Percentiles rank a stretch among this genome's conserved stretches.
These are phyloP conservation scores for Drosophila sordidapex DNA, from an alignment of 2,888 invertebrate species.

Conservation along the genomic window DNA sequence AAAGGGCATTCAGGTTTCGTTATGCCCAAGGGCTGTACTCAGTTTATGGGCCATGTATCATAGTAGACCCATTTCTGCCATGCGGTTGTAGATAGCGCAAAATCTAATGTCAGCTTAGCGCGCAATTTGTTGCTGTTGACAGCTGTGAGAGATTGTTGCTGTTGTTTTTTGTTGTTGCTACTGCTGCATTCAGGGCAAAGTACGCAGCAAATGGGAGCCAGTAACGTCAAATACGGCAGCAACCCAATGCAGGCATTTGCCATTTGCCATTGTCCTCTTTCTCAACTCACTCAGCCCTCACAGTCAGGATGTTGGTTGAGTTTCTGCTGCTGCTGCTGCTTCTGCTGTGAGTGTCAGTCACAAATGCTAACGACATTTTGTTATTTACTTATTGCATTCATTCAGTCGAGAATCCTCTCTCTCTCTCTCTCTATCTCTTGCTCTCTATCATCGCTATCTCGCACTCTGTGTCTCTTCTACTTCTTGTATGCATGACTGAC, in stretches of 20 bases:
- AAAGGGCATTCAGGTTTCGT: constrained; percentile 35
- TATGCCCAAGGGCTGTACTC: constrained; percentile 17
- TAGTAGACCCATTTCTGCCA: constrained; percentile 58
- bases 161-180: constrained; percentile 31
- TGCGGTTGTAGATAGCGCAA: constrained; percentile 59
- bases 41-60: constrained; percentile 57
- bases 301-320: constrained; percentile 20
- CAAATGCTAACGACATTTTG: constrained; percentile 79
- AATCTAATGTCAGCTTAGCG: constrained; percentile 77
- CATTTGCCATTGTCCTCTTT: constrained; percentile 67
- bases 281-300: constrained; percentile 24
- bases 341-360: constrained; percentile 69
- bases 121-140: constrained; percentile 76
- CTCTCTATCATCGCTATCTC: neutral
- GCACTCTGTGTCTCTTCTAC: constrained; percentile 10
- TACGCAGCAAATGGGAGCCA: constrained; percentile 54
- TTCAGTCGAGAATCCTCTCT: constrained; percentile 64
- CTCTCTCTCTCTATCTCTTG: constrained; percentile 4
- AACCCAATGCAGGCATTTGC: constrained; percentile 64
- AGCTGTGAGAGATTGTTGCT: constrained; percentile 72
- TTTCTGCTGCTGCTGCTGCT: constrained; percentile 13
- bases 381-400: constrained; percentile 82
- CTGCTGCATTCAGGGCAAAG: constrained; percentile 50
- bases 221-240: constrained; percentile 63
- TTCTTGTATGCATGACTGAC: constrained; percentile 19